A percentile compares a stretch with the other conserved stretches of the same genome.
Conservation (phyloP, 2,797 vertebrate genomes). For the Alosa sapidissima region DNA sequence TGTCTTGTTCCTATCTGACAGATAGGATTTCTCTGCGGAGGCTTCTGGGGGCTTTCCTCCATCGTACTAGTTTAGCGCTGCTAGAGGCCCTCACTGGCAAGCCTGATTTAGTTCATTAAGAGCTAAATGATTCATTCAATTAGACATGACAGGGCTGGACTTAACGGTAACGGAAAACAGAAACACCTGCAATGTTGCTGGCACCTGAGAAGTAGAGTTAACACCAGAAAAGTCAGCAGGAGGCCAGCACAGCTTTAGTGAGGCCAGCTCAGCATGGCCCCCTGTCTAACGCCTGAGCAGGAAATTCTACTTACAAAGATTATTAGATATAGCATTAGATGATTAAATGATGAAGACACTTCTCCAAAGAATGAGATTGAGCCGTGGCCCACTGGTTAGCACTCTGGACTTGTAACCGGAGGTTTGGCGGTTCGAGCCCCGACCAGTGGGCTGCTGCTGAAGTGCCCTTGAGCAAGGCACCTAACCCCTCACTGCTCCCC, state of each 20-base stretch:
- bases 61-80: neutral
- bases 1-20: neutral
- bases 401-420: no score
- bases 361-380: neutral
- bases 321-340: neutral
- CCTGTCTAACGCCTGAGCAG: neutral
- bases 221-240: neutral
- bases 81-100: neutral
- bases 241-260: neutral
- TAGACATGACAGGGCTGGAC: neutral
- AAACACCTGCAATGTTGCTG: neutral
- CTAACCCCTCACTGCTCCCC: no score
- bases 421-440: no score
- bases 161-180: neutral
- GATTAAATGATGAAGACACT: neutral
- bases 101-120: slow-evolving; percentile 6
- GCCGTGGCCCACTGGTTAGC: no score
- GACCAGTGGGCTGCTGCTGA: no score
- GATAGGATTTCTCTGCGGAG: neutral
- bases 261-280: neutral
- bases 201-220: neutral
- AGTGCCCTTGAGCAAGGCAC: no score
- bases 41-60: neutral
- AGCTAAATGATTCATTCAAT: neutral
- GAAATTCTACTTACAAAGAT: neutral